phyloP scores from a whole-genome alignment of 2,113 vertebrate genomes.

The Aspiorhynchus laticeps region DNA sequence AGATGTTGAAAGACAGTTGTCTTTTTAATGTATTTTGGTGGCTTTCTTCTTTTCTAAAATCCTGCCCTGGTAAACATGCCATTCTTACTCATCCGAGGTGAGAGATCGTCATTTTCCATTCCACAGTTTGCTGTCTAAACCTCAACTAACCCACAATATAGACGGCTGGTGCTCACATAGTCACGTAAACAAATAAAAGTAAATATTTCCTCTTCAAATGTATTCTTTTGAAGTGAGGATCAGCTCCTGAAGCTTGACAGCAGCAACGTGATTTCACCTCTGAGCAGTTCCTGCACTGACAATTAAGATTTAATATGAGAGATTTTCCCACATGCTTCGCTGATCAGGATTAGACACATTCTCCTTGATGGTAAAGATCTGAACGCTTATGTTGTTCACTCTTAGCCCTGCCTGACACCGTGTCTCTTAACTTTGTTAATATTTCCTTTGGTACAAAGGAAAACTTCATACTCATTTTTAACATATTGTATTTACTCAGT shows the following conservation, averaged over 20 bases:
- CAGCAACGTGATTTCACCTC: constrained; percentile 12
- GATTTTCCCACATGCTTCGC: not conserved
- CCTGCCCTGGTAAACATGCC: not conserved
- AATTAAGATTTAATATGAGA: not conserved
- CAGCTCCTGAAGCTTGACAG: not conserved
- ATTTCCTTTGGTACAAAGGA: not conserved
- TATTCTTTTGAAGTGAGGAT: constrained; percentile 7
- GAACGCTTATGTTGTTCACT: not conserved
- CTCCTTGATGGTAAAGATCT: not conserved
- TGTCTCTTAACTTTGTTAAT: not conserved
- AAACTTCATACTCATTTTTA: not conserved
- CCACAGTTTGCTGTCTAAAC: constrained; percentile 6
- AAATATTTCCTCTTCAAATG: not conserved
- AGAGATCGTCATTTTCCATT: not conserved
- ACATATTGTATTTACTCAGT: not conserved
- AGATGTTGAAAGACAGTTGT: no score
- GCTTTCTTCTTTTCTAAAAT: not conserved
- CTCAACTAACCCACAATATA: not conserved
- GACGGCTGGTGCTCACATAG: not conserved
- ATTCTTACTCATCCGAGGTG: not conserved
- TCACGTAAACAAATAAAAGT: not conserved
- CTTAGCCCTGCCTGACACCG: not conserved
- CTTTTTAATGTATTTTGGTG: not conserved
- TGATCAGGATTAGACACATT: constrained; percentile 5
- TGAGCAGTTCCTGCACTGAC: not conserved